Evolutionary conservation across 2,888 invertebrate species (phyloP).

Genomic region (Podotricha telesiphe): DNA sequence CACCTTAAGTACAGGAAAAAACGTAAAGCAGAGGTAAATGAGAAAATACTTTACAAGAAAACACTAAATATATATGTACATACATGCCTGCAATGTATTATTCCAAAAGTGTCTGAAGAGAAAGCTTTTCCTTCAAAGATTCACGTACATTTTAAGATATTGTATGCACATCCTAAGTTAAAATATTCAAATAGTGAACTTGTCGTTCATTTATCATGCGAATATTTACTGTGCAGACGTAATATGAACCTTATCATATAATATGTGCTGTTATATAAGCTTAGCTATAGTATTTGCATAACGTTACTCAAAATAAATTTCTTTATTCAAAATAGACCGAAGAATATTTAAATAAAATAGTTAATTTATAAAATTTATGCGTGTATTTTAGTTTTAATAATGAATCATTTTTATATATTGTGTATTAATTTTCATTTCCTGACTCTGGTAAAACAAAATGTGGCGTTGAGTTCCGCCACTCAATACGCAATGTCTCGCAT

Average conservation of each 20-base stretch:
- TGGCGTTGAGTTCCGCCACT: too few relatives aligned
- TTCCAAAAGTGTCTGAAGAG: conserved; percentile 32
- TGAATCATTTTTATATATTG: too few relatives aligned
- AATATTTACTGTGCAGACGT: not conserved
- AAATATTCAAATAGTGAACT: conserved; percentile 2
- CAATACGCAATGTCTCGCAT: too few relatives aligned
- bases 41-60: not conserved
- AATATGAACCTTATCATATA: not conserved
- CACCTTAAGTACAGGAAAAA: too few relatives aligned
- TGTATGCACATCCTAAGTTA: not conserved
- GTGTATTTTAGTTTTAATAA: too few relatives aligned
- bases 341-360: too few relatives aligned
- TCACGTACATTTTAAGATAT: conserved; percentile 21
- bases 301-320: not conserved
- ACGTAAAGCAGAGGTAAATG: too few relatives aligned
- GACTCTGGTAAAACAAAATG: too few relatives aligned
- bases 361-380: too few relatives aligned
- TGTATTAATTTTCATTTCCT: too few relatives aligned
- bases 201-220: not conserved
- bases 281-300: not conserved
- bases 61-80: not conserved
- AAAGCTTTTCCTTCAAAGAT: conserved; percentile 29
- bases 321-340: too few relatives aligned
- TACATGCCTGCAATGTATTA: conserved; percentile 5
- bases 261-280: not conserved